A percentile compares a stretch with the other conserved stretches of the same genome.
Conservation (phyloP, 2,113 vertebrate genomes). For the Mola mola region DNA sequence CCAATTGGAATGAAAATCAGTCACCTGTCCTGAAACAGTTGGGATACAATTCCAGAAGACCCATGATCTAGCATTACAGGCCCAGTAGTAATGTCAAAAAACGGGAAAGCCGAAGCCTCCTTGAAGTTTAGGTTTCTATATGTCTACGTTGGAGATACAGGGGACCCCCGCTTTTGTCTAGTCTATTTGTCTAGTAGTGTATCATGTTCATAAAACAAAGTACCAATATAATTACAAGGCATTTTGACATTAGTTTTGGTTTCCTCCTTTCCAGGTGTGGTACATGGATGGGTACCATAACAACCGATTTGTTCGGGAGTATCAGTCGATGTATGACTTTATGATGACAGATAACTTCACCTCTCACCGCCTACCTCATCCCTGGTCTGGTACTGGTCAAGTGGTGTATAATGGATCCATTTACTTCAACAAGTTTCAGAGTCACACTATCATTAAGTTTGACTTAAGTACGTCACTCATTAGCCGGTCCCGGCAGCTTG, state of each 20-base stretch:
- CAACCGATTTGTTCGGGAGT: constrained; percentile 70
- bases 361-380: constrained; percentile 72
- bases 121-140: neutral
- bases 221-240: neutral
- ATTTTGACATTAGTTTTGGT: neutral
- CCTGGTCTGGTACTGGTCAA: constrained; percentile 71
- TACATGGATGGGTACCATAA: constrained; percentile 76
- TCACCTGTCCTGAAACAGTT: no score
- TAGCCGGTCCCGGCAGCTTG: constrained; percentile 62
- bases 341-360: constrained; percentile 70
- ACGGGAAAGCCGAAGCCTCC: neutral
- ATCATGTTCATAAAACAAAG: no score
- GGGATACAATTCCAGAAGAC: no score
- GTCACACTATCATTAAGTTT: constrained; percentile 72
- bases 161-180: no score
- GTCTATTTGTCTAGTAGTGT: no score
- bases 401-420: constrained; percentile 71
- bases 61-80: neutral
- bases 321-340: constrained; percentile 65
- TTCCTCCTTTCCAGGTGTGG: constrained; percentile 54
- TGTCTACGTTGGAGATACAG: no score
- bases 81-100: no score
- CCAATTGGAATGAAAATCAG: no score
- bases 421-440: constrained; percentile 75
- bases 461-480: constrained; percentile 63